phyloP scores from a whole-genome alignment of 1,140 invertebrate genomes.

The Drosophila asahinai region DNA sequence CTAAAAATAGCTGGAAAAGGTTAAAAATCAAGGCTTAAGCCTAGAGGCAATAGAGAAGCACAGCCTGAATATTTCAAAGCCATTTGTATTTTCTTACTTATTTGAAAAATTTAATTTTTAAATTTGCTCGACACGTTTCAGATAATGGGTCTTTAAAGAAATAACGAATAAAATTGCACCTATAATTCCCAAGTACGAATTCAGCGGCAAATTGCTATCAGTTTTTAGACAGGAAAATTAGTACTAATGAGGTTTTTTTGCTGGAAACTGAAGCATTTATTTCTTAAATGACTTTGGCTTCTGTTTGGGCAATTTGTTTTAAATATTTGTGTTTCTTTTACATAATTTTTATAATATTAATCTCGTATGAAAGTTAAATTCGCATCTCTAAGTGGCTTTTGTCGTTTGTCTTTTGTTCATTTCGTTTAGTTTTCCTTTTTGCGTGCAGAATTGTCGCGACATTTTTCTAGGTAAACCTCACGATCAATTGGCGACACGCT shows the following conservation, averaged over 20 bases:
- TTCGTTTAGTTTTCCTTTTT: slow-evolving; percentile 44
- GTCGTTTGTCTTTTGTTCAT: slow-evolving; percentile 45
- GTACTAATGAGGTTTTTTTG: background rate
- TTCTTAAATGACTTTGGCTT: no score
- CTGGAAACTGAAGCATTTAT: background rate
- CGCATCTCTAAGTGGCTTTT: slow-evolving; percentile 16
- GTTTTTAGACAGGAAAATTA: background rate
- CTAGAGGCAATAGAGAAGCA: background rate
- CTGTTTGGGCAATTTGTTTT: no score
- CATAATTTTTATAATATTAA: background rate
- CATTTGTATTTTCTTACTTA: slow-evolving; percentile 1
- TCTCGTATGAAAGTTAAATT: background rate
- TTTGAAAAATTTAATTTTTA: background rate
- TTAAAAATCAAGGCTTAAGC: slow-evolving; percentile 2
- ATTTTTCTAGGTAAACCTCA: slow-evolving; percentile 85
- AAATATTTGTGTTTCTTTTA: no score
- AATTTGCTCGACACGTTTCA: background rate
- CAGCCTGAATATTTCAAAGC: background rate
- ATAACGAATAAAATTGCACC: no score
- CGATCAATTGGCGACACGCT: slow-evolving; percentile 85
- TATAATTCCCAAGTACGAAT: background rate
- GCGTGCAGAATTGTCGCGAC: slow-evolving; percentile 77
- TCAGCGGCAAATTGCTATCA: background rate
- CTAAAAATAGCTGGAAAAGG: slow-evolving; percentile 4
- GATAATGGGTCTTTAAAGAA: background rate